Conservation (phyloP, 2,113 vertebrate genomes). For the Zosterops hypoxanthus region DNA sequence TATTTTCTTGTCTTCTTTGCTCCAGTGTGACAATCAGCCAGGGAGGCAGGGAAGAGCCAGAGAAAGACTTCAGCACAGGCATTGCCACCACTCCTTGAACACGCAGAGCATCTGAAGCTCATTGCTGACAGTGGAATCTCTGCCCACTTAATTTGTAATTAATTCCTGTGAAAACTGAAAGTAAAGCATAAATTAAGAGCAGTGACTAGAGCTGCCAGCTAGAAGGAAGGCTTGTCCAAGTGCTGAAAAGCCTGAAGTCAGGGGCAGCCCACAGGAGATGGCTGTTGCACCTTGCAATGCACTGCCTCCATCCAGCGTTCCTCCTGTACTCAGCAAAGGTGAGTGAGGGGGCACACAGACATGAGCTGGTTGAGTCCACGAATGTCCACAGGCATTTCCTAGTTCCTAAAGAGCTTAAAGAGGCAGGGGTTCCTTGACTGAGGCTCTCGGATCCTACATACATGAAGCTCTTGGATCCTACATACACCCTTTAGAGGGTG, state of each 20-base stretch:
- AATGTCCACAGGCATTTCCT: neutral
- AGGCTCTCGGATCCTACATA: neutral
- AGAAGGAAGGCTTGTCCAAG: neutral
- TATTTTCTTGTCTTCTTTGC: neutral
- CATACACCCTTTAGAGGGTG: slow-evolving; percentile 2
- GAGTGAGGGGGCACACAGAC: neutral
- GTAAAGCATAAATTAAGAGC: neutral
- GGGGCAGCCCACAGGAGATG: neutral
- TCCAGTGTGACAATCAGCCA: neutral
- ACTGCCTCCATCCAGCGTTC: accelerated
- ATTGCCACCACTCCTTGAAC: neutral
- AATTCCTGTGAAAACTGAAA: neutral
- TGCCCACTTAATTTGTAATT: neutral
- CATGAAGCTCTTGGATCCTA: neutral
- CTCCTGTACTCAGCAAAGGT: neutral
- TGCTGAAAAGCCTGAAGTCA: neutral
- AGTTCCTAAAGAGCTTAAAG: neutral
- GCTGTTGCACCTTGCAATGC: neutral
- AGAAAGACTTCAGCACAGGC: neutral
- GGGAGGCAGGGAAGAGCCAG: neutral
- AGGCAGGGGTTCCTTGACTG: neutral
- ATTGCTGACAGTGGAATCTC: neutral
- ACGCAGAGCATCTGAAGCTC: neutral
- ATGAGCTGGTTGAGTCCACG: neutral
- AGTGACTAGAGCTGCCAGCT: neutral